phyloP scores from a whole-genome alignment of 1,140 invertebrate species.

The Fopius arisanus region DNA sequence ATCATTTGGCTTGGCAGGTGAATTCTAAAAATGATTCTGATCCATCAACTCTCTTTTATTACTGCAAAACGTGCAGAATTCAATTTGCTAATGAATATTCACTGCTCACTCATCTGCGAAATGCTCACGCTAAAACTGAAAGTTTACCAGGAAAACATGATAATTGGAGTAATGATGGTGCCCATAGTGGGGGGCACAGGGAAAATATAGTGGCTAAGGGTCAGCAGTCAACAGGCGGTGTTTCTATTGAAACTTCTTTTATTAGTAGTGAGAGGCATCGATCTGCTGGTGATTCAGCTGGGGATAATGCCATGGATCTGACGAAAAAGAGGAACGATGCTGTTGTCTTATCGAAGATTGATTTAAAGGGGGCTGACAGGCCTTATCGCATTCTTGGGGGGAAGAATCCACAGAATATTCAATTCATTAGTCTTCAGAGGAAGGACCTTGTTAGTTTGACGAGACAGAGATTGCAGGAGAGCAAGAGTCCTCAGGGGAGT shows the following conservation, averaged over 20 bases:
- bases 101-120: background rate
- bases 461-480: background rate
- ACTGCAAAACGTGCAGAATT: background rate
- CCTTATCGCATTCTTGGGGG: background rate
- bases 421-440: background rate
- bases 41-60: background rate
- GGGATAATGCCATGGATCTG: background rate
- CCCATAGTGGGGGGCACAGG: background rate
- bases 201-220: background rate
- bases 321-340: background rate
- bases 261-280: background rate
- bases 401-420: background rate
- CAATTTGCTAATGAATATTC: conserved; percentile 8
- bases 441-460: background rate
- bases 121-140: background rate
- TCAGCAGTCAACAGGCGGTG: background rate
- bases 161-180: background rate
- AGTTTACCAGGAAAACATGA: background rate
- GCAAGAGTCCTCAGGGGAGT: background rate
- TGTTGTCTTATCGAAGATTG: background rate
- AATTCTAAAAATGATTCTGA: background rate
- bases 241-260: background rate
- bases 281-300: background rate
- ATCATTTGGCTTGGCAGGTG: background rate
- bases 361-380: background rate